Base-by-base conservation (phyloP, 2,888 invertebrate genomes). In the Silvanus unidentatus region DNA sequence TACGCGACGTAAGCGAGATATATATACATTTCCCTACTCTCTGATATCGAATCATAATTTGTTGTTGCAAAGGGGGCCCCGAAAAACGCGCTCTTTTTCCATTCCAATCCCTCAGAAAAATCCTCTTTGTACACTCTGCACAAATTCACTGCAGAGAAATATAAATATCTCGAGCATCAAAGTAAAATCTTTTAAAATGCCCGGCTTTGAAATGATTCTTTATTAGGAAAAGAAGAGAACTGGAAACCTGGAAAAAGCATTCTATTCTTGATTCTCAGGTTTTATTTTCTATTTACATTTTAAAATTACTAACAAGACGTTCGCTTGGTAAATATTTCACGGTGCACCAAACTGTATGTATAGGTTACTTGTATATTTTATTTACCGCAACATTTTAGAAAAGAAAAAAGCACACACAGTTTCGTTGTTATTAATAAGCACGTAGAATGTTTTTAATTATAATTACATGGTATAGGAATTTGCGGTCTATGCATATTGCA, bases 141-240 rank as follows among this genome's bases (percentile, higher is more conserved):
- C 22, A 22, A 3, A 22, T 22, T 22, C 13, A 5, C 5, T 37
- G 37, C 37, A 37, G 50, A 52, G 54, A 59, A 58, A 56, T 59
- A 60, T 60, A 60, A 59, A 60, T 58, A 58, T 59, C 55, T 50
- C n/a, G 44, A 47, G 57, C 59, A 50, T 61, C 59, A 59, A 60
- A 59, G 58, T 53, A 37, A 58, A 55, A 55, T 57, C 57, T 58
- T 59, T 58, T 58, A 56, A 61, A 60, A 57, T 50, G 53, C 55
- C 50, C 52, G 50, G 57, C 59, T 58, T 57, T 58, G 54, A 57
- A 49, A 54, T 50, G 52, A 61, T 59, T 60, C 59, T 60, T 58
- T 59, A 58, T 60, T 57, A 57, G 55, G 52, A 57, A 53, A 60
- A 57, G 56, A 51, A 57, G 54, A 54, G 52, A 55, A 53, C 51